Base-by-base conservation (phyloP, 2,888 invertebrate genomes). In the Vandiemenella viatica region DNA sequence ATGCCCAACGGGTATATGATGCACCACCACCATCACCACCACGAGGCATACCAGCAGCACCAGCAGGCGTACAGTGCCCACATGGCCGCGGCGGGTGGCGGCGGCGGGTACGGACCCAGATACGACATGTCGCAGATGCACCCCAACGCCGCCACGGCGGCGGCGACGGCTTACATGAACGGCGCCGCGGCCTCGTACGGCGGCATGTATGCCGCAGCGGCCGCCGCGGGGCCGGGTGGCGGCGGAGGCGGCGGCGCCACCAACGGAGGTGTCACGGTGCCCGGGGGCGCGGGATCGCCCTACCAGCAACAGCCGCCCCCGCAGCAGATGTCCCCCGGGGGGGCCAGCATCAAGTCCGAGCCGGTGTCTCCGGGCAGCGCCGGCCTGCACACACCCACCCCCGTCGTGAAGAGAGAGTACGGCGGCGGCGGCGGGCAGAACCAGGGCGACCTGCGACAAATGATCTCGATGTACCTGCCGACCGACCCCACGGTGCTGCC, bases 1-100 rank as follows among this genome's bases (percentile, higher is more conserved):
- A 92, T 93, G 91, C 91, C 92, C 50, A 93, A 95, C 65, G 92
- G 93, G 7, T 92, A 92, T 69, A 87, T 89, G 77, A 85, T 88
- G 83, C 83, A 82, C 61, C 53, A 55, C 43, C 80, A 82, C 32
- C 50, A 50, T 21, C 84, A 86, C 62, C 80, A 82, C 26, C 79
- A 84, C 58, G 82, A 83, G 60, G 81, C 83, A 58, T 85, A 87
- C 62, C 60, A 61, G 45, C 88, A 89, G 62, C 80, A 81, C 51
- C n/a, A n/a, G n/a, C 56, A 58, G 20, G 80, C 82, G 59, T 73
- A 75, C 58, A 67, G 68, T 43, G 65, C 68, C 43, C 72, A 73
- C 59, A 67, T 66, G 67, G 67, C 62, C 55, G 65, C 66, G 4
- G n/a, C n/a, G n/a, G n/a, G n/a, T n/a, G 64, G 65, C 17, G 63